Percentiles rank a stretch among this genome's conserved stretches.
These are phyloP conservation scores for Bombyx mandarina DNA, from an alignment of 1,140 invertebrate species.

Conservation along the genomic window DNA sequence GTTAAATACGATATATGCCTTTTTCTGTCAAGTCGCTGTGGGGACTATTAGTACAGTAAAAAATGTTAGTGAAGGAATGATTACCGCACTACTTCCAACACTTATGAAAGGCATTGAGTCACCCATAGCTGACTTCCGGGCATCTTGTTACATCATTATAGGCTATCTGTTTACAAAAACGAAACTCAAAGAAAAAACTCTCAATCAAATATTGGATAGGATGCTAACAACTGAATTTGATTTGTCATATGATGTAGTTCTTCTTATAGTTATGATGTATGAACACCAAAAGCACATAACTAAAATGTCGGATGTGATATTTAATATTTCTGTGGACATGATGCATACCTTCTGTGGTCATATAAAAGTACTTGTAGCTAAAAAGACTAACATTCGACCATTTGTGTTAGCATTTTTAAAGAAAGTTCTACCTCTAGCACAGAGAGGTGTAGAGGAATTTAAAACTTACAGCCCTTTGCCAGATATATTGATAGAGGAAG, in stretches of 20 bases:
- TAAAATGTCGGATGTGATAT: constrained; percentile 65
- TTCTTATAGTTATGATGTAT: constrained; percentile 75
- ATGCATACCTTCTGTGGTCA: constrained; percentile 68
- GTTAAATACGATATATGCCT: constrained; percentile 81
- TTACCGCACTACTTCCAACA: constrained; percentile 79
- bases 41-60: constrained; percentile 75
- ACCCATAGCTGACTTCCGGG: constrained; percentile 77
- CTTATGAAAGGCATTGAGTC: constrained; percentile 80
- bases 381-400: constrained; percentile 65
- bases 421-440: constrained; percentile 43
- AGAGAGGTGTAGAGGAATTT: constrained; percentile 50
- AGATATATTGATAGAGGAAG: constrained; percentile 66
- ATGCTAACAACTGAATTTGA: constrained; percentile 70
- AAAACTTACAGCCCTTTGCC: constrained; percentile 57
- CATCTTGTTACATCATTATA: constrained; percentile 82
- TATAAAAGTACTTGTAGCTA: constrained; percentile 65
- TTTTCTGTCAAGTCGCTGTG: constrained; percentile 81
- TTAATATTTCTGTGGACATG: constrained; percentile 59
- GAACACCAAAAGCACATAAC: constrained; percentile 71
- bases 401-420: constrained; percentile 71
- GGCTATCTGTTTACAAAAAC: constrained; percentile 78
- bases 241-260: constrained; percentile 71
- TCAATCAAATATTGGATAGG: constrained; percentile 75
- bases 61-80: constrained; percentile 76
- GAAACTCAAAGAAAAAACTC: constrained; percentile 73